Evolutionary conservation across 1,140 invertebrate genomes (phyloP), one percentile per base, ranked within the genome.

Genomic region (Camponotus pennsylvanicus): DNA sequence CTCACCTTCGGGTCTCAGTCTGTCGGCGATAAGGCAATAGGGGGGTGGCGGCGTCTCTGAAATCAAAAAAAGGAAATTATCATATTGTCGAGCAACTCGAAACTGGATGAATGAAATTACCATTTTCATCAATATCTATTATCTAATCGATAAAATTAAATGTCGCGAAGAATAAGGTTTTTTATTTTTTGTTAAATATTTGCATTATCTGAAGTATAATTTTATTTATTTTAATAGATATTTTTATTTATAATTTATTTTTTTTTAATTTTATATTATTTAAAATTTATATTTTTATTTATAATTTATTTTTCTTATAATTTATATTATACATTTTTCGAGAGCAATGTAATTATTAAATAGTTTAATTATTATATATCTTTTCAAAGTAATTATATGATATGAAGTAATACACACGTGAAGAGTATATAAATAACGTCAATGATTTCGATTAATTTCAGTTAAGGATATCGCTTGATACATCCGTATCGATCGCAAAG

Each of bases 21-120:
- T 96, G 94, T 97, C 96, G 87, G 96, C 96, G 93, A 96, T 96
- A 90, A 96, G 96, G 94, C 96, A 96, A 95, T 97, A 97, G 83
- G 97, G 97, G 88, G 97, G 97, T 91, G 97, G 97, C 92, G 97
- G 97, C 91, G 96, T 96, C 94, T 97, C 97, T 97, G 96, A 55
- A 97, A 97, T 88, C 94, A 92, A 66, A 49, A 88, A 75, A 64
- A 9, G 55, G 77, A 76, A 64, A 59, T 71, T 40, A 2, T 64
- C 34, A 34, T 13, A 40, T 69, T 42, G 42, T 34, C 32, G 7
- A 7, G 42, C 11, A 63, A 66, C 27, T 78, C 18, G 32, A 18
- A 64, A 64, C 6, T 21, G 15, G 15, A 49, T 77, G 42, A 64
- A 45, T 32, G 34, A 11, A 32, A 6, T 45, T 37, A 13, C 5